Evolutionary conservation across 92 coral and sea anemone genomes (phyloP).

Genomic region (Phymanthus crucifer): DNA sequence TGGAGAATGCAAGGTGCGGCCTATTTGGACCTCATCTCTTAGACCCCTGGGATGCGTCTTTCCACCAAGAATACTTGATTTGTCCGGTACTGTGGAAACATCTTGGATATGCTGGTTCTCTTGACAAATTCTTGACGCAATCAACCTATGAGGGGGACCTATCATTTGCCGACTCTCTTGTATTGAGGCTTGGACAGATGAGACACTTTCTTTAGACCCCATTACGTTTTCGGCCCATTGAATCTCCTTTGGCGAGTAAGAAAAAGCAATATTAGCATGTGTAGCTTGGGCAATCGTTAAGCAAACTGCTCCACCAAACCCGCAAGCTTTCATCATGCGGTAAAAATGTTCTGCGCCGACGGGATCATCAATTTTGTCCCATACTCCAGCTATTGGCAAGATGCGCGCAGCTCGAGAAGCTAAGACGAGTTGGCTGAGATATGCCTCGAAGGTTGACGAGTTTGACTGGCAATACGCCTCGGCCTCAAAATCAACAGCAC

Average conservation of each 20-base stretch:
- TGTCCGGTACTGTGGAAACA: not conserved
- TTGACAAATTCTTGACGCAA: constrained; percentile 12
- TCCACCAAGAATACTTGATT: not conserved
- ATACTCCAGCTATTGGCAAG: constrained; percentile 32
- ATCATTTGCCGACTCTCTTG: constrained; percentile 34
- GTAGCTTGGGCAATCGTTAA: constrained; percentile 22
- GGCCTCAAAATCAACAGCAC: constrained; percentile 27
- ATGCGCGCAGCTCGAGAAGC: constrained; percentile 33
- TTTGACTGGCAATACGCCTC: constrained; percentile 17
- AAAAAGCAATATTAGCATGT: constrained; percentile 30
- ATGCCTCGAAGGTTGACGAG: constrained; percentile 20
- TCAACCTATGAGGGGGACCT: constrained; percentile 27
- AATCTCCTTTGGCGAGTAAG: constrained; percentile 20
- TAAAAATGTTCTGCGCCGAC: constrained; percentile 29
- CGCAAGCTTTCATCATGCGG: constrained; percentile 46
- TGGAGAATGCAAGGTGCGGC: constrained; percentile 14
- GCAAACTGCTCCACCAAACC: constrained; percentile 25
- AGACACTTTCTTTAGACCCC: not conserved
- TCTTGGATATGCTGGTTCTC: not conserved
- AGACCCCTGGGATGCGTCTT: constrained; percentile 8
- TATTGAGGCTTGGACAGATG: constrained; percentile 9
- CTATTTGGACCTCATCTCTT: constrained; percentile 19
- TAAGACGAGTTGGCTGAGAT: constrained; percentile 22
- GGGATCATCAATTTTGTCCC: constrained; percentile 36
- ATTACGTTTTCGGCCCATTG: constrained; percentile 21